Base-by-base conservation (phyloP, 2,888 invertebrate species). In the Pandemis corylana region DNA sequence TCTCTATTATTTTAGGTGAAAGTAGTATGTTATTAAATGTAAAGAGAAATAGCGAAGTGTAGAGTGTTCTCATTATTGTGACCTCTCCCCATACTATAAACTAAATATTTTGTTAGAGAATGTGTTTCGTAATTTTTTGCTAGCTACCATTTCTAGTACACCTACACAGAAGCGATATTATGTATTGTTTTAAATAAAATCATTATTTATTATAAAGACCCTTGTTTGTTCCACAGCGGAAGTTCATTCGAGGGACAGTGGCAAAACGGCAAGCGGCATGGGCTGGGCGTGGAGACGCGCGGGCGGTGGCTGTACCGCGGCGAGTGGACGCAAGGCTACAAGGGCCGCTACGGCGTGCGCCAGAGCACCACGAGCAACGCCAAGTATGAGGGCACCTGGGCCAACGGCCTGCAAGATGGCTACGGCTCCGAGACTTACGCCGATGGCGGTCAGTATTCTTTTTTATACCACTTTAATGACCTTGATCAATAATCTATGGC, bases 401-500 rank as follows among this genome's bases (percentile, higher is more conserved):
- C 99, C 81, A 98, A 98, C 84, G 99, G 99, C 80, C 96, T 99
- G 77, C 99, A 99, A 94, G 99, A 99, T 91, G 99, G 99, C 82
- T 99, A 99, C 94, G 99, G 99, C 82, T 99, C 99, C 68, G 99
- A 99, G 95, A 99, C 99, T 77, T 99, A 99, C 92, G 99, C 99
- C 76, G 99, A 99, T 94, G 99, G 99, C 92, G 99, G 99, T 99
- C 93, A 96, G 97, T 95, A 84, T 15, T 83, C 80, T 51, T 28
- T 12, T 20, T 20, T 53, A 53, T n/a, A 13, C n/a, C 28, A 36
- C 28, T 36, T 36, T 4, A 4, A 36, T 36, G 28, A 36, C 28
- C 28, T 36, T 36, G 28, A 36, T 36, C 28, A 2, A 36, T 36
- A 36, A 36, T 36, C 28, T 36, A 36, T 36, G 28, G 28, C 28